These are phyloP conservation scores for Rhinichthys klamathensis DNA, from an alignment of 2,113 vertebrate species.

Conservation along the genomic window DNA sequence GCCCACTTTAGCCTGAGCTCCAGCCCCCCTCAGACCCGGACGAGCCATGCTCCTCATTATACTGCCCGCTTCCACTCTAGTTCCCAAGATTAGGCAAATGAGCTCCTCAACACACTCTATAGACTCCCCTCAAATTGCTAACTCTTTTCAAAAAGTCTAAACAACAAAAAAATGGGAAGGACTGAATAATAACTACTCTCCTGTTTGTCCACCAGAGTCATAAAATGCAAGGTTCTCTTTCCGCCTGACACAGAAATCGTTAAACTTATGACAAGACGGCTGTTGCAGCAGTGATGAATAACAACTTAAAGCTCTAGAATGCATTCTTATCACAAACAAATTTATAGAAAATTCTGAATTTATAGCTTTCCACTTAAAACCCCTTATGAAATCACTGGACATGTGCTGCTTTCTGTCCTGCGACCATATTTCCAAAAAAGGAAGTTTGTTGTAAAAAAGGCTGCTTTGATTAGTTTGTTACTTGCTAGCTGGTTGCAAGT, in stretches of 20 bases:
- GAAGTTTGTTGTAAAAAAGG: background rate
- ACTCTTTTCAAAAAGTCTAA: conserved; percentile 66
- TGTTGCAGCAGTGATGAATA: background rate
- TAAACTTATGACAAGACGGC: background rate
- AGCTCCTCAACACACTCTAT: conserved; percentile 72
- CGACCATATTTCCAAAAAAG: background rate
- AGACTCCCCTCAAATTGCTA: conserved; percentile 62
- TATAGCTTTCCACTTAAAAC: background rate
- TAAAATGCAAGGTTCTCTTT: conserved; percentile 20
- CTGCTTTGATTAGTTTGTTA: too few relatives aligned
- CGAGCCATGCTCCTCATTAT: conserved; percentile 77
- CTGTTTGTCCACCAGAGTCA: conserved; percentile 34
- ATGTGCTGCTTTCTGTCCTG: background rate
- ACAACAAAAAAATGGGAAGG: conserved; percentile 56
- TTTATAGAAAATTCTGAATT: background rate
- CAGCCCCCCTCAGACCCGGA: conserved; percentile 64
- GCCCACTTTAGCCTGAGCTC: conserved; percentile 50
- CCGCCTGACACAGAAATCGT: conserved; percentile 1
- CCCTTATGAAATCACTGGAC: background rate
- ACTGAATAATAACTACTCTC: conserved; percentile 57
- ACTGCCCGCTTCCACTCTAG: conserved; percentile 79
- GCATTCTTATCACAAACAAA: background rate
- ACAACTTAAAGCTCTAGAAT: background rate
- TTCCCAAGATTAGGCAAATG: conserved; percentile 87
- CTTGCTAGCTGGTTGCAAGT: background rate